These are phyloP conservation scores for Malurus alboscapulatus DNA, from an alignment of 2,113 vertebrate genomes.

Conservation along the genomic window DNA sequence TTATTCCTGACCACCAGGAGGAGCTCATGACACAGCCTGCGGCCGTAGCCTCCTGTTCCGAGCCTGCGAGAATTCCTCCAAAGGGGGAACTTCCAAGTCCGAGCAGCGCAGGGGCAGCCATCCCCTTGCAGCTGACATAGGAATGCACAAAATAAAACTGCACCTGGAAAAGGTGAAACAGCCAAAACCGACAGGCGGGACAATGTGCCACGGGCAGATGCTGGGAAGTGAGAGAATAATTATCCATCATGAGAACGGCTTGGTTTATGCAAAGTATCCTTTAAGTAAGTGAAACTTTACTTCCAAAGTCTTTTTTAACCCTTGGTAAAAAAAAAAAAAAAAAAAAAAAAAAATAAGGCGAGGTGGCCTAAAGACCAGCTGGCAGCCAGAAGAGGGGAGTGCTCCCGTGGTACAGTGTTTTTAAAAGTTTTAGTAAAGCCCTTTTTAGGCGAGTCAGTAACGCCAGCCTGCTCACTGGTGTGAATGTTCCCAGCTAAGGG, in stretches of 20 bases:
- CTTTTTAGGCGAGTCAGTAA: background rate
- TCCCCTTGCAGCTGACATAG: background rate
- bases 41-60: fast-evolving
- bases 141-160: background rate
- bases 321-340: background rate
- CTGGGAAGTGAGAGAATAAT: background rate
- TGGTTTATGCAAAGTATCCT: background rate
- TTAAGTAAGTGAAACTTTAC: background rate
- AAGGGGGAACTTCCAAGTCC: fast-evolving
- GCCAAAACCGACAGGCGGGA: background rate
- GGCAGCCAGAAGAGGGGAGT: background rate
- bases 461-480: background rate
- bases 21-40: conserved; percentile 31
- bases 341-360: background rate
- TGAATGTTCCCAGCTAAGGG: background rate
- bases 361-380: background rate
- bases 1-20: background rate
- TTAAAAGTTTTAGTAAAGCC: background rate
- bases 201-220: background rate
- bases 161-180: background rate
- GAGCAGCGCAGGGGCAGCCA: background rate
- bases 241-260: fast-evolving
- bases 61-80: fast-evolving
- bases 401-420: background rate
- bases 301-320: background rate